Conservation (phyloP, 1,140 invertebrate genomes). For the Diploscapter pachys region DNA sequence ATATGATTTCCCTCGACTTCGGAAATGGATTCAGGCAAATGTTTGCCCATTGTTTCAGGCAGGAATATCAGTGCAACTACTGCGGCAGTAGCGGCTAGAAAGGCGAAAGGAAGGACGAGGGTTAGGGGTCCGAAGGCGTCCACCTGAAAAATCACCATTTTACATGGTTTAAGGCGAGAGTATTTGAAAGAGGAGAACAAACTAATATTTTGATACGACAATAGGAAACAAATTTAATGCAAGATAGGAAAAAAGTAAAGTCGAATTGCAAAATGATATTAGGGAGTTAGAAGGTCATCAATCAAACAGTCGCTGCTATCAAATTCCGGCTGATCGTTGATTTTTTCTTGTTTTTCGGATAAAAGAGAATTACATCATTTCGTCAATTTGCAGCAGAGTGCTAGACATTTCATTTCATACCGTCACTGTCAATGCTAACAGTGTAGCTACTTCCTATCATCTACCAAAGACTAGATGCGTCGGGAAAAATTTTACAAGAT, state of each 20-base stretch:
- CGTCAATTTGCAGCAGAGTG: too few relatives aligned
- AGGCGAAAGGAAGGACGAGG: conserved; percentile 51
- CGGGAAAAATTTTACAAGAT: neutral
- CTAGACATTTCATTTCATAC: neutral
- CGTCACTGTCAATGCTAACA: neutral
- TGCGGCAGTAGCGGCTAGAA: conserved; percentile 37
- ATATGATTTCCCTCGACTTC: conserved; percentile 33
- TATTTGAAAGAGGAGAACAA: neutral
- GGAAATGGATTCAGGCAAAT: conserved; percentile 50
- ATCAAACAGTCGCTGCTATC: too few relatives aligned
- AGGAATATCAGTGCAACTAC: conserved; percentile 47
- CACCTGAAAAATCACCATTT: conserved; percentile 33
- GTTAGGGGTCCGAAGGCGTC: conserved; percentile 41
- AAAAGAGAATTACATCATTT: too few relatives aligned
- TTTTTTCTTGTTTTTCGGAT: too few relatives aligned
- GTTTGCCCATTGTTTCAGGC: conserved; percentile 52
- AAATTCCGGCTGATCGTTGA: too few relatives aligned
- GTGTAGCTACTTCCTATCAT: neutral
- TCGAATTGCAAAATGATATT: neutral
- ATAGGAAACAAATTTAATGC: neutral
- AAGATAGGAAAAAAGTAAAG: neutral
- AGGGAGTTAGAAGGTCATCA: too few relatives aligned
- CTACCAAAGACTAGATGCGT: neutral
- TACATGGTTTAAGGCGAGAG: neutral
- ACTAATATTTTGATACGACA: neutral